Percentiles rank a stretch among this genome's conserved stretches.
phyloP scores from a whole-genome alignment of 2,113 vertebrate genomes.

The Saccopteryx leptura region DNA sequence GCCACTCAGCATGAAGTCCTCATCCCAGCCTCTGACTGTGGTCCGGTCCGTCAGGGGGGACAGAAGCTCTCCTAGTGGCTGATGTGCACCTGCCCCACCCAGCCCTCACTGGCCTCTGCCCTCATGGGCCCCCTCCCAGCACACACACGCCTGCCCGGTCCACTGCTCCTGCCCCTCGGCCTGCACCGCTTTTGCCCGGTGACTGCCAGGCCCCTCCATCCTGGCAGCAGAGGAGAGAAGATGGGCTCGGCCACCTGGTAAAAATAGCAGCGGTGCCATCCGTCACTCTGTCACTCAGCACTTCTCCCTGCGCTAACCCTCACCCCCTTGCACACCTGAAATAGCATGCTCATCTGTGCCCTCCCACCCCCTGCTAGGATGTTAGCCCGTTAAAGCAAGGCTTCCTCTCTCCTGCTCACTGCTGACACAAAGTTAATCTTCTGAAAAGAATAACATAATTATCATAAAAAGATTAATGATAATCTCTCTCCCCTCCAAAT shows the following conservation, averaged over 20 bases:
- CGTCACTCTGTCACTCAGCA: background rate
- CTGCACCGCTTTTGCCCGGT: background rate
- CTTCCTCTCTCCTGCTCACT: background rate
- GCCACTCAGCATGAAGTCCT: background rate
- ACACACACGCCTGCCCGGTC: background rate
- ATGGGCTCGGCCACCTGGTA: background rate
- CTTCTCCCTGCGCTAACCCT: background rate
- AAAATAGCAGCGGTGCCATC: slow-evolving; percentile 39
- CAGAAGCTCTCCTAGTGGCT: background rate
- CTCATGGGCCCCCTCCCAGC: background rate
- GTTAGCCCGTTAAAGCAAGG: accelerated
- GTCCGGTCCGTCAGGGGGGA: too few relatives aligned
- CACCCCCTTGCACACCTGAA: background rate
- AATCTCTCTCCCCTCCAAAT: background rate
- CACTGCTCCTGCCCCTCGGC: too few relatives aligned
- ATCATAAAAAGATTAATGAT: background rate
- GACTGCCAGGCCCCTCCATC: background rate
- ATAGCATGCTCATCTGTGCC: background rate
- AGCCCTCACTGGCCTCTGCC: background rate
- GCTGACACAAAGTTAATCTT: background rate
- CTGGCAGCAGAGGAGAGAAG: background rate
- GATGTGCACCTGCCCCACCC: background rate
- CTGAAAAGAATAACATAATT: slow-evolving; percentile 9
- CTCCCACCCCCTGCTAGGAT: background rate
- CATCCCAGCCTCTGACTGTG: too few relatives aligned